Conservation (phyloP, 1,140 invertebrate species). For the Cydia splendana region DNA sequence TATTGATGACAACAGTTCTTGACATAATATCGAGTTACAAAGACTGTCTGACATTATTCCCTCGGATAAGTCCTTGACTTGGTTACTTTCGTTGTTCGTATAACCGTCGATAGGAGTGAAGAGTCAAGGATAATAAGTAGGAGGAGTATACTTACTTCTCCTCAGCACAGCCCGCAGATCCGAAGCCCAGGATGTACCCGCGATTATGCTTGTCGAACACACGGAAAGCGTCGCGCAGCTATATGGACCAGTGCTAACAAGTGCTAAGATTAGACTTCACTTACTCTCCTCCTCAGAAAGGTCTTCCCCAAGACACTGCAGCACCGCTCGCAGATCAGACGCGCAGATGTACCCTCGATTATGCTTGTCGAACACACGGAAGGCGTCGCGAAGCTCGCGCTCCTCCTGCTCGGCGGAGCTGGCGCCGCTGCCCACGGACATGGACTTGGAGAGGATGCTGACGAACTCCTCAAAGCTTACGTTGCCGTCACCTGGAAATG, state of each 20-base stretch:
- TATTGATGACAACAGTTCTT: too few relatives aligned
- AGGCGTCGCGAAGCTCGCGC: constrained; percentile 92
- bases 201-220: constrained; percentile 94
- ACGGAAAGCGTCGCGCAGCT: constrained; percentile 92
- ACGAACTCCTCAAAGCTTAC: constrained; percentile 96
- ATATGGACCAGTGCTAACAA: too few relatives aligned
- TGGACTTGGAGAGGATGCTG: constrained; percentile 93
- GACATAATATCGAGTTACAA: too few relatives aligned
- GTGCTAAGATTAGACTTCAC: constrained; percentile 44
- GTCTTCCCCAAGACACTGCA: constrained; percentile 92
- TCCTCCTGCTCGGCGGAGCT: constrained; percentile 87
- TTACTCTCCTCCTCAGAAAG: constrained; percentile 92
- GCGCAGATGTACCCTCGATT: constrained; percentile 93
- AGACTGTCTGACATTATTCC: too few relatives aligned
- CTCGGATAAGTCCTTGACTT: too few relatives aligned
- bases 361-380: constrained; percentile 92
- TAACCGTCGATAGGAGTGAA: too few relatives aligned
- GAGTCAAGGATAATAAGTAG: too few relatives aligned
- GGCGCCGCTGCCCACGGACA: constrained; percentile 82
- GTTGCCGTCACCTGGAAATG: constrained; percentile 88
- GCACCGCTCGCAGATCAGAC: constrained; percentile 89
- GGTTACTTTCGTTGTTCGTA: too few relatives aligned
- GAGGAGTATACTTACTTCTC: too few relatives aligned
- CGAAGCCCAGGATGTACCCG: constrained; percentile 91
- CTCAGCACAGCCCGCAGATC: constrained; percentile 90